Evolutionary conservation across 2,888 invertebrate genomes (phyloP), one percentile per base, ranked within the genome.

Genomic region (Carcina quercana): DNA sequence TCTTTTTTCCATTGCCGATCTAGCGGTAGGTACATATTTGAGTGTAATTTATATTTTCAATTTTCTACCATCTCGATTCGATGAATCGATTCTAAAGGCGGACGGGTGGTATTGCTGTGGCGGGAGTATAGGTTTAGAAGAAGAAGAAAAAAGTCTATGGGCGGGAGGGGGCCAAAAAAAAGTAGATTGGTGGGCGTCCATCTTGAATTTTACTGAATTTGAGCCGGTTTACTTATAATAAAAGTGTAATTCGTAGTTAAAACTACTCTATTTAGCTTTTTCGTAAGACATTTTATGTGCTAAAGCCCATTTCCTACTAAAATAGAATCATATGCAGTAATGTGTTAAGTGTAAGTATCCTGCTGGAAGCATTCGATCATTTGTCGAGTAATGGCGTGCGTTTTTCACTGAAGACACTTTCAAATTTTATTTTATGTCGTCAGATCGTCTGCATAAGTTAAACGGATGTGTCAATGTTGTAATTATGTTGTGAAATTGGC

Each of bases 161-260:
- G 33, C 42, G 31, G 36, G 38, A 38, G 48, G 51, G 36, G 38
- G 48, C 50, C 59, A 53, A 59, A 47, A 47, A 47, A 55, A 54
- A 51, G 48, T 62, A 64, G 66, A 88, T 87, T 87, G 86, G 88
- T 88, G 87, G 87, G 89, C 89, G 88, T 90, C 91, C 91, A 91
- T 91, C 89, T 91, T 91, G 91, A 87, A 89, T 88, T 87, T 87
- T 86, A 85, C 86, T 88, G 86, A 86, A 86, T 87, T 86, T 88
- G 90, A 90, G 90, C 91, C 90, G 91, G 90, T 88, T 85, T 78
- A 83, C 73, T 83, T 83, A 76, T 78, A 85, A 76, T 82, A 78
- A 72, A 78, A 80, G 76, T 80, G 80, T 71, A 72, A 72, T 75
- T 79, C 78, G 63, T 73, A 72, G 73, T 71, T 68, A 64, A 61